Conservation (phyloP, 2,797 vertebrate genomes). For the Nannoperca australis region DNA sequence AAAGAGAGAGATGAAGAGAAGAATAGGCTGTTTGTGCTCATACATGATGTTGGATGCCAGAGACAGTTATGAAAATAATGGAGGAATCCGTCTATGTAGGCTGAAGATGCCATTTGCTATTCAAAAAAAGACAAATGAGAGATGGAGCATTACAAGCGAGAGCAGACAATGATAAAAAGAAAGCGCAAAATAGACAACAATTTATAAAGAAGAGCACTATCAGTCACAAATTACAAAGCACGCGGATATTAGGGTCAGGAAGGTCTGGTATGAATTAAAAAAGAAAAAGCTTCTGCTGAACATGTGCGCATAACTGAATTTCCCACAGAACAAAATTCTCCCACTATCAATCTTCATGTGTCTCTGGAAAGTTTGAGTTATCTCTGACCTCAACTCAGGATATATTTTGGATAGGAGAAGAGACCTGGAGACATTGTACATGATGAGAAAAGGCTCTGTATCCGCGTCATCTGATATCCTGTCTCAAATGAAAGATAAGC, state of each 20-base stretch:
- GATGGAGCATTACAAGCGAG: conserved; percentile 36
- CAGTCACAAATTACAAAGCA: conserved; percentile 53
- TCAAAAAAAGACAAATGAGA: conserved; percentile 46
- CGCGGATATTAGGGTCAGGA: conserved; percentile 44
- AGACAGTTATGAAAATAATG: conserved; percentile 65
- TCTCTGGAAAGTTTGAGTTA: conserved; percentile 57
- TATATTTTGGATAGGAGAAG: conserved; percentile 45
- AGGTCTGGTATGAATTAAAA: conserved; percentile 57
- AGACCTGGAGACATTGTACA: conserved; percentile 48
- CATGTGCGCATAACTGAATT: conserved; percentile 37
- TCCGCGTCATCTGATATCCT: conserved; percentile 70
- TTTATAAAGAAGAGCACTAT: conserved; percentile 43
- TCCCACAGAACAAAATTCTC: conserved; percentile 38
- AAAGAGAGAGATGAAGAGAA: conserved; percentile 49
- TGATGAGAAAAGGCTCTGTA: conserved; percentile 65
- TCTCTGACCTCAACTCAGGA: conserved; percentile 57
- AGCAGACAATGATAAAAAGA: conserved; percentile 53
- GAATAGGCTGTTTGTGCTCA: conserved; percentile 63
- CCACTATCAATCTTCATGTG: conserved; percentile 50
- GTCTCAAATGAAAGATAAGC: conserved; percentile 78
- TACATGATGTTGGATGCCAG: conserved; percentile 55
- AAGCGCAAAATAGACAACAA: conserved; percentile 43
- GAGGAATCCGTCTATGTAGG: conserved; percentile 53
- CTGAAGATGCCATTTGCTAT: conserved; percentile 59
- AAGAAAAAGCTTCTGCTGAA: conserved; percentile 19